These are phyloP conservation scores for Muscidifurax raptorellus DNA, from an alignment of 1,140 invertebrate genomes.

Conservation along the genomic window DNA sequence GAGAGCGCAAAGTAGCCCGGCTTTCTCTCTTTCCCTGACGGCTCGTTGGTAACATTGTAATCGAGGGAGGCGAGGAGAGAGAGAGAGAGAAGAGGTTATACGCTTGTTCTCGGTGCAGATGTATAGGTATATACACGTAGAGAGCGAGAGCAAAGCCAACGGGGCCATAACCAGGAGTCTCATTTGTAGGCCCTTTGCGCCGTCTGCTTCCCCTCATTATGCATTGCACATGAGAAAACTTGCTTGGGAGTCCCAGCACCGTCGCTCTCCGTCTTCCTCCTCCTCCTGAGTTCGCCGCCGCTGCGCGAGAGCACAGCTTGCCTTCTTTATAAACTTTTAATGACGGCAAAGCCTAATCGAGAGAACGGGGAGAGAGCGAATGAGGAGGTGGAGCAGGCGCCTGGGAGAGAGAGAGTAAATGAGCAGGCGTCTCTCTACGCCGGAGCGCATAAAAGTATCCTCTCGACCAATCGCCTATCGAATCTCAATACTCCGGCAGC, in stretches of 20 bases:
- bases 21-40: background rate
- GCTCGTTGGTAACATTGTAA: slow-evolving; percentile 51
- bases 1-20: background rate
- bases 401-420: slow-evolving; percentile 39
- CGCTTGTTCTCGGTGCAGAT: slow-evolving; percentile 43
- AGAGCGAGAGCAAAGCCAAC: background rate
- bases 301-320: slow-evolving; percentile 64
- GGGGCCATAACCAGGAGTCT: slow-evolving; percentile 61
- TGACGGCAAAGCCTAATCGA: slow-evolving; percentile 76
- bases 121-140: slow-evolving; percentile 53
- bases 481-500: slow-evolving; percentile 65
- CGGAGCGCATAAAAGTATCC: slow-evolving; percentile 58
- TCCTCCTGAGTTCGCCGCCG: slow-evolving; percentile 55
- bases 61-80: slow-evolving; percentile 2
- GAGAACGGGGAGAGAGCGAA: slow-evolving; percentile 59
- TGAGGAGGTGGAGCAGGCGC: background rate
- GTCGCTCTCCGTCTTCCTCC: slow-evolving; percentile 21
- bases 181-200: slow-evolving; percentile 75
- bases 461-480: slow-evolving; percentile 60
- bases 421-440: slow-evolving; percentile 20
- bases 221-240: slow-evolving; percentile 77
- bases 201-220: slow-evolving; percentile 74
- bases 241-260: slow-evolving; percentile 64
- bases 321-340: slow-evolving; percentile 77
- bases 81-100: slow-evolving; percentile 45